Conservation (phyloP, 2,113 vertebrate species). For the Phylloscopus whistleri region DNA sequence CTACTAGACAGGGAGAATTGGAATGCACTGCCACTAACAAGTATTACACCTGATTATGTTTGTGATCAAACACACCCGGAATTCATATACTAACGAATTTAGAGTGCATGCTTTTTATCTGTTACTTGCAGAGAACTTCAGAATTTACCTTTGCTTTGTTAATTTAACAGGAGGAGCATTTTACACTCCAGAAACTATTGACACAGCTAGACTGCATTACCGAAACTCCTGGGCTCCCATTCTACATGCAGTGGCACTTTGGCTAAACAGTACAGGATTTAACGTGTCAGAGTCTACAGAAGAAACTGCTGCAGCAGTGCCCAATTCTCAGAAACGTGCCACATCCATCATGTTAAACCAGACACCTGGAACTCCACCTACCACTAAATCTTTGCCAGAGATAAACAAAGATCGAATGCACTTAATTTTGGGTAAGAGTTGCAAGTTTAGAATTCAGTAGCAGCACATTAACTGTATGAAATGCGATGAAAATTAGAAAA, state of each 20-base stretch:
- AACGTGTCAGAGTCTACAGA: slow-evolving; percentile 73
- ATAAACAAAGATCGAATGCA: slow-evolving; percentile 93
- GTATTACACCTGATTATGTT: not conserved
- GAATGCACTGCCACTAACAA: not conserved
- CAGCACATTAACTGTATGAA: not conserved
- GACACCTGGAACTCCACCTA: slow-evolving; percentile 65
- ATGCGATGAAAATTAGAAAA: not conserved
- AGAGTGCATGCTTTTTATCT: not conserved
- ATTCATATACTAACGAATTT: not conserved
- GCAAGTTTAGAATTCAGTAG: not conserved
- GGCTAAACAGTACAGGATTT: slow-evolving; percentile 92
- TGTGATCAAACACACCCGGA: not conserved
- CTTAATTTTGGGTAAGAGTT: slow-evolving; percentile 88
- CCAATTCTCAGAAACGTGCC: slow-evolving; percentile 70
- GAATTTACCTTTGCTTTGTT: slow-evolving; percentile 2
- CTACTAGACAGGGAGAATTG: not conserved
- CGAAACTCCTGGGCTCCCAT: slow-evolving; percentile 94
- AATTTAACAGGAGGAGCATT: slow-evolving; percentile 88
- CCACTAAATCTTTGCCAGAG: slow-evolving; percentile 80
- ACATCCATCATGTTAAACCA: slow-evolving; percentile 68
- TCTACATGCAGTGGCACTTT: slow-evolving; percentile 91
- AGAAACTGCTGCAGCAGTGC: slow-evolving; percentile 60
- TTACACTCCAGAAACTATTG: slow-evolving; percentile 98
- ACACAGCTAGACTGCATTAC: slow-evolving; percentile 94
- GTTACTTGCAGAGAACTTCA: not conserved